A percentile compares a stretch with the other conserved stretches of the same genome.
Evolutionary conservation across 2,797 vertebrate species (phyloP).

Genomic region (Alectoris magna): DNA sequence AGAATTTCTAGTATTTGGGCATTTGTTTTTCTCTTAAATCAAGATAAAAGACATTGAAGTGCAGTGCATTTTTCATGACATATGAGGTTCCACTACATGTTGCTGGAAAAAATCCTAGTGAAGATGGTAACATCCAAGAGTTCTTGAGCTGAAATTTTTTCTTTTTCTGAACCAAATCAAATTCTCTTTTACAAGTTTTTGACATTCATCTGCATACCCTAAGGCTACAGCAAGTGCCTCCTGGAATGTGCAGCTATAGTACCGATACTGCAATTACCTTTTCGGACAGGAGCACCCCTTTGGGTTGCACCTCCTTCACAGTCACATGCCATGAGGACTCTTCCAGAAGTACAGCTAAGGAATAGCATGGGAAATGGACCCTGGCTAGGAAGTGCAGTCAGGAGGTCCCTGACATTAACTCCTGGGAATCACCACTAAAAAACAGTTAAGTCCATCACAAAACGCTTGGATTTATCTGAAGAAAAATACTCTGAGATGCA

Average conservation of each 20-base stretch:
- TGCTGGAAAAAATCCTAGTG: not conserved
- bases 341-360: not conserved
- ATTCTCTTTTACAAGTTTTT: not conserved
- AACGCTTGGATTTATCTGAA: not conserved
- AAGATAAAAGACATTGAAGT: constrained; percentile 24
- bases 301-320: not conserved
- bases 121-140: not conserved
- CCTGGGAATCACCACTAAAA: not conserved
- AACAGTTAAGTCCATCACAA: not conserved
- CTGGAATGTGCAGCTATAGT: not conserved
- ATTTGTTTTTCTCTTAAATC: constrained; percentile 35
- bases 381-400: not conserved
- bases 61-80: not conserved
- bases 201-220: not conserved
- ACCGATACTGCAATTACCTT: not conserved
- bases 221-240: not conserved
- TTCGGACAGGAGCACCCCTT: not conserved
- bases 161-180: not conserved
- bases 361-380: not conserved
- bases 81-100: not conserved
- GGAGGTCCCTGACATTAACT: not conserved
- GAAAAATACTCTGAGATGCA: not conserved
- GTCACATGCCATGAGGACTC: not conserved
- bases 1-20: constrained; percentile 14
- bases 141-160: not conserved